These are phyloP conservation scores for Ips nitidus DNA, from an alignment of 1,140 invertebrate genomes.

Conservation along the genomic window DNA sequence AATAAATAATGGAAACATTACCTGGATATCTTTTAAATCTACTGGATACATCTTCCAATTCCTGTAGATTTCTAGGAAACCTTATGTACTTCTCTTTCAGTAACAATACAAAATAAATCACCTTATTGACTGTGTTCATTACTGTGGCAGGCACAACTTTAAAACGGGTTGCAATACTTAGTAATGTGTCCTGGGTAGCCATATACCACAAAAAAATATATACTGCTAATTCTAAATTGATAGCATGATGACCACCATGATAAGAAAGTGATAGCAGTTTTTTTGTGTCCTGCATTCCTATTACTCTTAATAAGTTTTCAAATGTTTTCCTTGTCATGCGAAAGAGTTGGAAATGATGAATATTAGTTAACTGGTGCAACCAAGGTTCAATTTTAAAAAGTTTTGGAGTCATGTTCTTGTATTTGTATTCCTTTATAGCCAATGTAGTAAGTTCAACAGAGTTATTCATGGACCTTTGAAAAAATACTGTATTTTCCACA, in stretches of 20 bases:
- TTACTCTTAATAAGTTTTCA: neutral
- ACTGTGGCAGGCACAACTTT: neutral
- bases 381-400: neutral
- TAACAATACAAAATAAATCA: neutral
- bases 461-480: too few relatives aligned
- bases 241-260: neutral
- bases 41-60: neutral
- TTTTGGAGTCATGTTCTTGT: neutral
- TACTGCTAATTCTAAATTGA: neutral
- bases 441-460: too few relatives aligned
- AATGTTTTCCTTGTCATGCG: neutral
- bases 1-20: too few relatives aligned
- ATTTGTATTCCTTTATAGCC: too few relatives aligned
- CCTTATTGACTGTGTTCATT: neutral
- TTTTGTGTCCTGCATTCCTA: neutral
- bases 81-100: neutral
- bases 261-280: neutral
- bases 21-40: neutral
- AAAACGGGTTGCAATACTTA: neutral
- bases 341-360: neutral
- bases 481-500: neutral
- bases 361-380: neutral
- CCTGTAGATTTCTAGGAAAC: neutral
- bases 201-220: neutral
- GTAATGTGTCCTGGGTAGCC: neutral